Percentiles rank a stretch among this genome's conserved stretches.
phyloP scores from a whole-genome alignment of 2,797 vertebrate genomes.

The Sebastiscus albofasciatus region DNA sequence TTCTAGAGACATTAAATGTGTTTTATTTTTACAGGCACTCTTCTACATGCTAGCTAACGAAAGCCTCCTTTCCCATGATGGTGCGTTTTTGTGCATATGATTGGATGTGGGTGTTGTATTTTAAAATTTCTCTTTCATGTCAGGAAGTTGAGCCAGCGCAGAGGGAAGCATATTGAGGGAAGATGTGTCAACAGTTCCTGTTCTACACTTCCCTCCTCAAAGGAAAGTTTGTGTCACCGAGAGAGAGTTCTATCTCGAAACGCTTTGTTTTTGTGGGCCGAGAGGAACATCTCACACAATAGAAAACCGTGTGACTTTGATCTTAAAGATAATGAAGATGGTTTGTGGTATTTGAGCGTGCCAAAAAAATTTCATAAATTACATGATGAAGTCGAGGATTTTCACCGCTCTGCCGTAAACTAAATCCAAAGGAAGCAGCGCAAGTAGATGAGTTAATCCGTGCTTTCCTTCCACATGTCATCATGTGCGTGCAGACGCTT shows the following conservation, averaged over 20 bases:
- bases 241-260: constrained; percentile 8
- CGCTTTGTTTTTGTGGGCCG: not conserved
- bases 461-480: constrained; percentile 5
- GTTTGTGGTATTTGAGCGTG: not conserved
- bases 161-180: constrained; percentile 65
- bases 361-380: not conserved
- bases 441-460: not conserved
- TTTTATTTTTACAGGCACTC: not conserved
- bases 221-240: constrained; percentile 64
- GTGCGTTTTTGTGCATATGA: not conserved
- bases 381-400: not conserved
- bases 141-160: constrained; percentile 55
- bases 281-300: constrained; percentile 10
- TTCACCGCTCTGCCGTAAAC: not conserved
- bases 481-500: not conserved
- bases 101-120: not conserved
- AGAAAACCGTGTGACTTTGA: not conserved
- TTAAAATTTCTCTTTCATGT: constrained; percentile 56
- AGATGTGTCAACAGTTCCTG: constrained; percentile 75
- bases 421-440: constrained; percentile 5
- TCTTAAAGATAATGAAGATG: not conserved
- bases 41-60: not conserved
- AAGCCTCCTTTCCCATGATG: not conserved
- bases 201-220: constrained; percentile 56
- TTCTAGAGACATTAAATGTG: not conserved